Percentiles rank a stretch among this genome's conserved stretches.
Evolutionary conservation across 2,797 vertebrate genomes (phyloP).

Genomic region (Halcyon badia): DNA sequence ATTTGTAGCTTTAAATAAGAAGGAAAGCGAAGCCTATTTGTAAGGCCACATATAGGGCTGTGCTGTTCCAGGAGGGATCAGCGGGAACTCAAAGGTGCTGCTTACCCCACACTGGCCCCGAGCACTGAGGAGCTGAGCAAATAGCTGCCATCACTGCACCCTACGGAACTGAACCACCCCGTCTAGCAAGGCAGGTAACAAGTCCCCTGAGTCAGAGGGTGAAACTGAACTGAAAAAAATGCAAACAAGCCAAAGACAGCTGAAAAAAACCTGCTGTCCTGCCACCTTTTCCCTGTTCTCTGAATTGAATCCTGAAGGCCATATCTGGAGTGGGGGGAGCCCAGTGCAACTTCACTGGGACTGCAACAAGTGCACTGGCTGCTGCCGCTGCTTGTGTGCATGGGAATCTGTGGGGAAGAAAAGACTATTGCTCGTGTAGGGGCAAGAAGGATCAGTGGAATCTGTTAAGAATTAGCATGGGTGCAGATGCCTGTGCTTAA

Average conservation of each 20-base stretch:
- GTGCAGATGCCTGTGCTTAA: background rate
- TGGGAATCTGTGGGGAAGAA: fast-evolving
- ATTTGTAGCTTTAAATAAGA: background rate
- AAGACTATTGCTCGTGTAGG: fast-evolving
- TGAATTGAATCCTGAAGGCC: background rate
- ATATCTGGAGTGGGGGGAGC: background rate
- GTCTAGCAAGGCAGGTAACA: background rate
- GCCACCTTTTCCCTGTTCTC: background rate
- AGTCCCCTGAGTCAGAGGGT: background rate
- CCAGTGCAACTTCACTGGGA: background rate
- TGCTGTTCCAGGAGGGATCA: background rate
- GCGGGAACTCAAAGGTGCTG: background rate
- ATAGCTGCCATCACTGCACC: background rate
- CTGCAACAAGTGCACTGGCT: background rate
- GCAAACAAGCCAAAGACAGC: background rate
- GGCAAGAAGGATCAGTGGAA: background rate
- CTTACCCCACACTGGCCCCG: background rate
- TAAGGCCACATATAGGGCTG: background rate
- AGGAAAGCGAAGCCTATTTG: background rate
- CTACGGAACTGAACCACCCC: background rate
- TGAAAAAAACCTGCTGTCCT: background rate
- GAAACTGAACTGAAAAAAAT: background rate
- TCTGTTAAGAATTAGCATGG: background rate
- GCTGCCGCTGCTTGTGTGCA: background rate
- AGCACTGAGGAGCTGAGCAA: background rate